Conservation (phyloP, 2,113 vertebrate genomes). For the Myiozetetes cayanensis region DNA sequence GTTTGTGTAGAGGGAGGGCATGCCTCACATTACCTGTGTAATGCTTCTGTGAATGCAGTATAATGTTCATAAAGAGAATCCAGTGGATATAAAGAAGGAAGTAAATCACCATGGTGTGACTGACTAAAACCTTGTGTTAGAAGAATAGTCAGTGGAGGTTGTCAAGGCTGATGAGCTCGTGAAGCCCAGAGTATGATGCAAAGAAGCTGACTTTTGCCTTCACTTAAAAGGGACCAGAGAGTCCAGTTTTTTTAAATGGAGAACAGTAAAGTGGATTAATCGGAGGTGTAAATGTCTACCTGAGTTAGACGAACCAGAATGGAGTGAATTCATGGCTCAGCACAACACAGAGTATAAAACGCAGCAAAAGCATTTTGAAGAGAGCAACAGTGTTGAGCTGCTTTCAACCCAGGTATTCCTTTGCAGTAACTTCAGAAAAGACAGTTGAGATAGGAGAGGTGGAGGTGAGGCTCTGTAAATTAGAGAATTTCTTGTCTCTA, state of each 20-base stretch:
- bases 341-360: accelerated
- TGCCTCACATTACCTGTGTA: background rate
- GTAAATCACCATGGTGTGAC: background rate
- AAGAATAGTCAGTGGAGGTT: background rate
- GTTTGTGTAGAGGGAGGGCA: background rate
- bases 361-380: background rate
- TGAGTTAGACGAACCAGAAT: background rate
- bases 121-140: background rate
- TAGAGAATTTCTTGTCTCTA: background rate
- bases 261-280: background rate
- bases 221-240: background rate
- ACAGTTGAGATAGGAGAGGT: background rate
- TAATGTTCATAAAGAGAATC: background rate
- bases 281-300: background rate
- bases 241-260: background rate
- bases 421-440: background rate
- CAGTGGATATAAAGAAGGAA: background rate
- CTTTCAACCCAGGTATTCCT: background rate
- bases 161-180: background rate
- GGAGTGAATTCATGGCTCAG: background rate
- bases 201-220: background rate
- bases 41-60: background rate
- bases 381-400: background rate
- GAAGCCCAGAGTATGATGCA: background rate
- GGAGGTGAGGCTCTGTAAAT: background rate